Evolutionary conservation across 1,140 invertebrate genomes (phyloP).

Genomic region (Heliothis subflexa): DNA sequence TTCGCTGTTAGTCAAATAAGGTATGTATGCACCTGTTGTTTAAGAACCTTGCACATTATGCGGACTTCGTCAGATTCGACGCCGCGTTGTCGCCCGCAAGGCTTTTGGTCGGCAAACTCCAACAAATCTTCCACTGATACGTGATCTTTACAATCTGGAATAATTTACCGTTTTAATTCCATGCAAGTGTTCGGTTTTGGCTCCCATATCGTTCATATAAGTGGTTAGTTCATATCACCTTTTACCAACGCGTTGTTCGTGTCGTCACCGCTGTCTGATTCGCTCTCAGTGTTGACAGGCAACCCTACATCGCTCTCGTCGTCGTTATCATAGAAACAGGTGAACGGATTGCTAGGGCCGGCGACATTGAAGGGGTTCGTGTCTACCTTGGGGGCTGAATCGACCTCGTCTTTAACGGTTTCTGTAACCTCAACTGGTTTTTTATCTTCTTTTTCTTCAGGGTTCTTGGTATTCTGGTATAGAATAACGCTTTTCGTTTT

Average conservation of each 20-base stretch:
- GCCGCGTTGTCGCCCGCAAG: conserved; percentile 93
- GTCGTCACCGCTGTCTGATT: conserved; percentile 41
- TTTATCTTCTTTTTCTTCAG: not conserved
- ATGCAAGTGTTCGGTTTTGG: too few relatives aligned
- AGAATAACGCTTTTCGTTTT: conserved; percentile 40
- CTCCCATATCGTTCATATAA: too few relatives aligned
- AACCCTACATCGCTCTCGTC: not conserved
- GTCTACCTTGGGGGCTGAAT: conserved; percentile 38
- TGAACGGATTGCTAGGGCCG: conserved; percentile 14
- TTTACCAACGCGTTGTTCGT: conserved; percentile 47
- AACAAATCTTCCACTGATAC: conserved; percentile 97
- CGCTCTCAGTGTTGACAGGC: conserved; percentile 11
- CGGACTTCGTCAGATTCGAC: conserved; percentile 95
- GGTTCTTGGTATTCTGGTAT: conserved; percentile 65
- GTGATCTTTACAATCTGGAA: conserved; percentile 87
- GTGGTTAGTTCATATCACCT: conserved; percentile 38
- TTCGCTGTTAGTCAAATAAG: not conserved
- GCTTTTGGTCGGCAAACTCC: conserved; percentile 95
- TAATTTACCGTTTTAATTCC: not conserved
- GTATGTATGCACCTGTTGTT: conserved; percentile 88
- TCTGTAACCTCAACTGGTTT: not conserved
- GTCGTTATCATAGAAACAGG: not conserved
- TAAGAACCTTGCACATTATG: conserved; percentile 96
- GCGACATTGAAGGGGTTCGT: conserved; percentile 62
- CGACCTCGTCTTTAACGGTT: conserved; percentile 56